A percentile compares a stretch with the other conserved stretches of the same genome.
These are phyloP conservation scores for Melanotaenia nigrans DNA, from an alignment of 2,797 vertebrate species.

Conservation along the genomic window DNA sequence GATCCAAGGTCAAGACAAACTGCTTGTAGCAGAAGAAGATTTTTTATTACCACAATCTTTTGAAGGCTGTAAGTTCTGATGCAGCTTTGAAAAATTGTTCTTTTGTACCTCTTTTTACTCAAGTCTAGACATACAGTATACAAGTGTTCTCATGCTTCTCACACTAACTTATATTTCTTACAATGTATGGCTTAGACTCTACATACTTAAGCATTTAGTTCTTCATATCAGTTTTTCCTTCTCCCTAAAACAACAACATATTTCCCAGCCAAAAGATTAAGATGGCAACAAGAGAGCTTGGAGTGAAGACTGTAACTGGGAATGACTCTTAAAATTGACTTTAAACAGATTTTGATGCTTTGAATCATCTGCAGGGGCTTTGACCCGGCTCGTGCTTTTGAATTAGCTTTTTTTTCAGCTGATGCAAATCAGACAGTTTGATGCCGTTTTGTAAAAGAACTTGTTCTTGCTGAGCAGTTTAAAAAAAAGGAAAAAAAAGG, in stretches of 20 bases:
- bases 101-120: conserved; percentile 2
- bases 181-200: neutral
- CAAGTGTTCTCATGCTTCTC: neutral
- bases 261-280: neutral
- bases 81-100: neutral
- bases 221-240: too few relatives aligned
- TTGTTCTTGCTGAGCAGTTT: neutral
- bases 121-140: neutral
- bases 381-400: neutral
- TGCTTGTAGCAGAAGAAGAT: neutral
- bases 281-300: neutral
- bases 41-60: neutral
- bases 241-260: neutral
- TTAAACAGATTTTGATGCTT: neutral
- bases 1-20: conserved; percentile 21
- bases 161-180: neutral
- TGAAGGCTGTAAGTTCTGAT: neutral
- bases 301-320: neutral
- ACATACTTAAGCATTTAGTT: neutral
- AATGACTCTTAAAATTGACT: neutral
- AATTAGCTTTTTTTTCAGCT: neutral
- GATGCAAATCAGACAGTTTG: neutral
- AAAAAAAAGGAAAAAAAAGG: neutral
- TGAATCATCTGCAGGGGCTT: neutral
- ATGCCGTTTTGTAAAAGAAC: neutral